These are phyloP conservation scores for Sarcophaga carnaria DNA, from an alignment of 2,888 invertebrate genomes.

Conservation along the genomic window DNA sequence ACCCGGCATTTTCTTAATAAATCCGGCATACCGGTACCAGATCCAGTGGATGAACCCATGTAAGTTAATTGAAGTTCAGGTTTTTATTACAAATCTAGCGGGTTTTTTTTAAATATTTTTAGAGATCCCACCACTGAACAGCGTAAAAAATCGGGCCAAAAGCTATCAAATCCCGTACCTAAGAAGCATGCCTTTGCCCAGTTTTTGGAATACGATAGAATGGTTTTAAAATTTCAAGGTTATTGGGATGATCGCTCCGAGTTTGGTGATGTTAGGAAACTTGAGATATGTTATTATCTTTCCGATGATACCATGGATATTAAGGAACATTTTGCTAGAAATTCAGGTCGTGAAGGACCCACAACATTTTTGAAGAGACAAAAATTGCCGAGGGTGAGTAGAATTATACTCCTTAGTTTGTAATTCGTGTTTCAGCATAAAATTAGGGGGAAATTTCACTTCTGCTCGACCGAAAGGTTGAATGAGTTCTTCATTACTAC, in stretches of 20 bases:
- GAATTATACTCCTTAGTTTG: constrained; percentile 32
- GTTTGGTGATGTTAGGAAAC: constrained; percentile 89
- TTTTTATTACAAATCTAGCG: background rate
- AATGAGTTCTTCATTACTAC: background rate
- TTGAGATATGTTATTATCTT: constrained; percentile 92
- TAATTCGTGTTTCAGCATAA: too few species aligned
- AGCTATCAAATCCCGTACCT: constrained; percentile 75
- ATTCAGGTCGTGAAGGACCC: constrained; percentile 88
- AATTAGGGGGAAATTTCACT: too few species aligned
- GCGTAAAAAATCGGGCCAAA: constrained; percentile 78
- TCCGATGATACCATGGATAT: constrained; percentile 95
- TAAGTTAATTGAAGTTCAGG: constrained; percentile 76
- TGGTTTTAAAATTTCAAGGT: constrained; percentile 89
- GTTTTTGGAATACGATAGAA: constrained; percentile 91
- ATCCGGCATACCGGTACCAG: constrained; percentile 91
- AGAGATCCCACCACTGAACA: constrained; percentile 83
- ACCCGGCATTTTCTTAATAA: constrained; percentile 92
- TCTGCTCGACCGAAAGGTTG: too few species aligned
- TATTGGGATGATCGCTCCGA: constrained; percentile 94
- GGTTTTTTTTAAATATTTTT: constrained; percentile 28
- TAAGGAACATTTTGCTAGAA: constrained; percentile 87
- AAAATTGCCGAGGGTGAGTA: constrained; percentile 88
- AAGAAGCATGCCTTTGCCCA: constrained; percentile 87
- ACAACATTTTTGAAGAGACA: constrained; percentile 89
- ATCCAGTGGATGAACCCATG: constrained; percentile 84